A percentile compares a stretch with the other conserved stretches of the same genome.
Evolutionary conservation across 2,888 invertebrate genomes (phyloP).

Genomic region (Pyrgus malvae): DNA sequence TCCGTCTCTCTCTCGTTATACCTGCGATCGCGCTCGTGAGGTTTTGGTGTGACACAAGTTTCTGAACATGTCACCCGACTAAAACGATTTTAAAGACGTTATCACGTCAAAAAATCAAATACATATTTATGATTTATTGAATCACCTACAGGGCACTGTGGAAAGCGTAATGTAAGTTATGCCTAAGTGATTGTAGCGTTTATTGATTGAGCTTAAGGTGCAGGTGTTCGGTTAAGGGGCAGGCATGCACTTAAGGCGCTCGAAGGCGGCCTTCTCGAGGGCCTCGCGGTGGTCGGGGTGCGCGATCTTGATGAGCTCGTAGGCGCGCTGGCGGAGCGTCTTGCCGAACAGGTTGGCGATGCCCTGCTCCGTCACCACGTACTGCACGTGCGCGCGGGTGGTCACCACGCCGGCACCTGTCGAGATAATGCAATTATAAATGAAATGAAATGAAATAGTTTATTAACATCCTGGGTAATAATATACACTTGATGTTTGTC

Average conservation of each 20-base stretch:
- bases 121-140: too few species aligned
- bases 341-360: conserved; percentile 95
- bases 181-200: neutral
- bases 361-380: conserved; percentile 96
- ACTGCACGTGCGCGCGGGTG: conserved; percentile 94
- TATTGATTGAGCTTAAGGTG: neutral
- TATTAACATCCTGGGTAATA: too few species aligned
- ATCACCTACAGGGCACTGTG: too few species aligned
- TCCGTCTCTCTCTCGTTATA: too few species aligned
- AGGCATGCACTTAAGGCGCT: conserved; percentile 90
- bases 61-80: too few species aligned
- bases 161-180: too few species aligned
- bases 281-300: conserved; percentile 93
- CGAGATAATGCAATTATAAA: neutral
- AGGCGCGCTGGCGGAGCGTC: conserved; percentile 92
- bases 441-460: neutral
- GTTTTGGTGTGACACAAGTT: too few species aligned
- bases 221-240: conserved; percentile 60
- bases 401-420: conserved; percentile 97
- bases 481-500: too few species aligned
- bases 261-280: conserved; percentile 94
- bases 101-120: too few species aligned
- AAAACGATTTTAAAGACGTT: too few species aligned
- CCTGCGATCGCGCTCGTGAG: too few species aligned
- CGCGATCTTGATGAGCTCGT: conserved; percentile 93